phyloP scores from a whole-genome alignment of 2,113 vertebrate genomes.

The Hemiscyllium ocellatum region DNA sequence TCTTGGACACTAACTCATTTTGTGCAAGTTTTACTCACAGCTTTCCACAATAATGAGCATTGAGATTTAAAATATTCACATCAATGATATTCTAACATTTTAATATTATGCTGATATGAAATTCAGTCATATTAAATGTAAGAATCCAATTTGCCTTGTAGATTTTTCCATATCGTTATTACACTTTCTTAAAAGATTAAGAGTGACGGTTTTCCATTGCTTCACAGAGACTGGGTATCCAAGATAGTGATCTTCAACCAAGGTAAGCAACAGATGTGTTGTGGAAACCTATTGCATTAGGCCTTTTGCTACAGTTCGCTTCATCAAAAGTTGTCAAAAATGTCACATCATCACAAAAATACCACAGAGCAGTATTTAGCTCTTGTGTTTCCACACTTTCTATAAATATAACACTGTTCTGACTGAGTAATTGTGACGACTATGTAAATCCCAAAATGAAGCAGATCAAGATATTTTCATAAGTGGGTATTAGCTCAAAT shows the following conservation, averaged over 20 bases:
- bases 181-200: background rate
- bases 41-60: background rate
- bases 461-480: background rate
- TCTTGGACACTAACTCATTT: background rate
- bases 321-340: background rate
- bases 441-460: background rate
- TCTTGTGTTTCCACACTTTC: background rate
- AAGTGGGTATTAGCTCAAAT: background rate
- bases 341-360: background rate
- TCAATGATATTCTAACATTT: background rate
- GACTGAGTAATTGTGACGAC: background rate
- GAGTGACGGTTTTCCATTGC: background rate
- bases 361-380: background rate
- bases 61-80: background rate
- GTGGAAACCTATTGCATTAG: background rate
- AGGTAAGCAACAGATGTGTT: background rate
- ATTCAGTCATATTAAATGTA: background rate
- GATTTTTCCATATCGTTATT: background rate
- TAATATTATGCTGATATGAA: background rate
- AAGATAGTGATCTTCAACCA: background rate
- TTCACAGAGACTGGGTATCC: conserved; percentile 3
- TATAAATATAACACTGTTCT: background rate
- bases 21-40: background rate
- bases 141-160: background rate
- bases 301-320: background rate